Evolutionary conservation across 92 coral and sea anemone genomes (phyloP).

Genomic region (Isaurus tuberculatus): DNA sequence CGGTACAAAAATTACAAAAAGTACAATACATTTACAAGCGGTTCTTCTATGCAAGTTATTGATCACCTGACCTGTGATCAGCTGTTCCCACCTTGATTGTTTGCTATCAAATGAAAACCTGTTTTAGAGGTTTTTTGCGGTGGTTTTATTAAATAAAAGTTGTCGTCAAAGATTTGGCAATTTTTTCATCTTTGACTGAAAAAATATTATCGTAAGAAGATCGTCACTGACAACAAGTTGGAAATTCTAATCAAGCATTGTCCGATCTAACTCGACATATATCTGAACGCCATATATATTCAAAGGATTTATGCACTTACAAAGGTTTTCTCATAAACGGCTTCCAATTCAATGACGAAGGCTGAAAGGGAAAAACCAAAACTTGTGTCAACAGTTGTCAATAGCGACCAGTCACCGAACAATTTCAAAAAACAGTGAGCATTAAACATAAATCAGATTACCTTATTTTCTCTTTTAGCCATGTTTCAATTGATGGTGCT

Average conservation of each 20-base stretch:
- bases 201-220: too few relatives aligned
- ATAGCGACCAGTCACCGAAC: neutral
- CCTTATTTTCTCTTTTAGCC: slow-evolving; percentile 44
- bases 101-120: too few relatives aligned
- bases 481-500: neutral
- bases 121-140: too few relatives aligned
- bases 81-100: too few relatives aligned
- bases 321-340: slow-evolving; percentile 83
- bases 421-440: neutral
- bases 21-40: too few relatives aligned
- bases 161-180: too few relatives aligned
- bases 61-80: too few relatives aligned
- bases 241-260: neutral
- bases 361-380: slow-evolving; percentile 50
- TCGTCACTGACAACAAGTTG: too few relatives aligned
- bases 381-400: slow-evolving; percentile 23
- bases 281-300: neutral
- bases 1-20: too few relatives aligned
- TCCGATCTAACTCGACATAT: neutral
- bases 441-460: neutral
- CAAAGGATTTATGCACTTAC: slow-evolving; percentile 62
- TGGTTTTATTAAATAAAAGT: too few relatives aligned
- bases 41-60: too few relatives aligned
- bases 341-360: slow-evolving; percentile 79
- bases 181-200: too few relatives aligned